phyloP scores from a whole-genome alignment of 2,888 invertebrate genomes.

The Brassicogethes aeneus region DNA sequence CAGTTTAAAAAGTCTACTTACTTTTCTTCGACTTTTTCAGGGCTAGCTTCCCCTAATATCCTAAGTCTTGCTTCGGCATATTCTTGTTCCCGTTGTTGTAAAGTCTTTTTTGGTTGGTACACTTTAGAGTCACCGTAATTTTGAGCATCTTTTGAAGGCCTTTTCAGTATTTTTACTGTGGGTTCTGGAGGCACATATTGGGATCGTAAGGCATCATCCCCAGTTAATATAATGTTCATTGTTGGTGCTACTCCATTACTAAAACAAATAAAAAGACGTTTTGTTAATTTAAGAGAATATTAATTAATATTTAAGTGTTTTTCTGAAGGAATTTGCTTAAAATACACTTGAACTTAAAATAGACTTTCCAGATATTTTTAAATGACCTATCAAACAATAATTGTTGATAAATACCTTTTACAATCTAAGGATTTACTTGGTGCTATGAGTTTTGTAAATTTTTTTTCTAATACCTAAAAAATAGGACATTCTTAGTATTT shows the following conservation, averaged over 20 bases:
- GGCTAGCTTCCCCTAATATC: constrained; percentile 82
- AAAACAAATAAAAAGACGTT: constrained; percentile 5
- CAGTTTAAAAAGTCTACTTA: constrained; percentile 28
- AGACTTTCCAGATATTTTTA: too few species aligned
- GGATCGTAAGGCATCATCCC: constrained; percentile 70
- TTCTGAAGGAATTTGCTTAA: too few species aligned
- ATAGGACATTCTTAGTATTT: constrained; percentile 14
- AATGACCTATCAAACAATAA: too few species aligned
- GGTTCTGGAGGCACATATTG: constrained; percentile 73
- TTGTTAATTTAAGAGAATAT: too few species aligned
- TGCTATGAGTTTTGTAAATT: constrained; percentile 37
- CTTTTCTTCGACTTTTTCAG: constrained; percentile 63
- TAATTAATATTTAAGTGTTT: too few species aligned
- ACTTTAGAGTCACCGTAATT: constrained; percentile 55
- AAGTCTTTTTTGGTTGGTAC: constrained; percentile 68
- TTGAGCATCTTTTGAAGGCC: constrained; percentile 47
- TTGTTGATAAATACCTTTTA: constrained; percentile 36
- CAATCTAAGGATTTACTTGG: constrained; percentile 32
- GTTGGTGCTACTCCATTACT: too few species aligned
- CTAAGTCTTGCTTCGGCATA: constrained; percentile 86
- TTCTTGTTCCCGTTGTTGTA: constrained; percentile 86
- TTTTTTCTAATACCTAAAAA: constrained; percentile 41
- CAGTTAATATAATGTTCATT: constrained; percentile 63
- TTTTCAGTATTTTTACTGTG: constrained; percentile 74
- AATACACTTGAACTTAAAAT: too few species aligned